Base-by-base conservation (phyloP, 2,113 vertebrate genomes). In the Ranitomeya variabilis region DNA sequence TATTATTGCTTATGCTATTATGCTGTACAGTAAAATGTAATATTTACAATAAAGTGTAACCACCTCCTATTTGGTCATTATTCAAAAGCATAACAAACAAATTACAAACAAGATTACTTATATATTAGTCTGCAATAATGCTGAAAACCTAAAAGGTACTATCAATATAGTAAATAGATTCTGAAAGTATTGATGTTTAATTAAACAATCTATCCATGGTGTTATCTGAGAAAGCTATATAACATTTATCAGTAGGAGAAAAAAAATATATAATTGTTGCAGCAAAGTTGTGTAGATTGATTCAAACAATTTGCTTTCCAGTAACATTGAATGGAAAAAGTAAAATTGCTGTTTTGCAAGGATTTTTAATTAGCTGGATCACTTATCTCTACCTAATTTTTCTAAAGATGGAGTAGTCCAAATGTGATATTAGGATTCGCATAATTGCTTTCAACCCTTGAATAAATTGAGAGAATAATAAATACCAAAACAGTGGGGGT, bases 251-350 rank as follows among this genome's bases (percentile, higher is more conserved):
- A 79, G 82, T 74, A 59, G 52, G 31, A 11, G 85, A 31, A 89
- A 84, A 11, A 89, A 31, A 89, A 84, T 37, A 88, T 77, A 74
- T 73, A 54, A 57, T 62, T 84, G 54, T 84, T 51, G 59, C 52
- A 51, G 80, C 5, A 31, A 78, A 78, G 26, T 69, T 85, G 51
- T 67, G 60, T 74, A 84, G 69, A 85, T 89, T 59, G 81, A 66
- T 85, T 79, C 64, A 88, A 88, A 88, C 83, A 88, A 88, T 88
- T 71, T 82, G 69, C 26, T 88, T 88, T 83, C 59, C 52, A 23
- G 18, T 82, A 57, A 12, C 79, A 64, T 37, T 54, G 59, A 83
- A 88, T n/a, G 37, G 52, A 21, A 10, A 55, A 66, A 71, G 45
- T 71, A 62, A 83, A 88, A 88, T 26, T 76, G 87, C 57, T 74